A percentile compares a stretch with the other conserved stretches of the same genome.
Evolutionary conservation across 1,140 invertebrate genomes (phyloP).

Genomic region (Bombus superbus): DNA sequence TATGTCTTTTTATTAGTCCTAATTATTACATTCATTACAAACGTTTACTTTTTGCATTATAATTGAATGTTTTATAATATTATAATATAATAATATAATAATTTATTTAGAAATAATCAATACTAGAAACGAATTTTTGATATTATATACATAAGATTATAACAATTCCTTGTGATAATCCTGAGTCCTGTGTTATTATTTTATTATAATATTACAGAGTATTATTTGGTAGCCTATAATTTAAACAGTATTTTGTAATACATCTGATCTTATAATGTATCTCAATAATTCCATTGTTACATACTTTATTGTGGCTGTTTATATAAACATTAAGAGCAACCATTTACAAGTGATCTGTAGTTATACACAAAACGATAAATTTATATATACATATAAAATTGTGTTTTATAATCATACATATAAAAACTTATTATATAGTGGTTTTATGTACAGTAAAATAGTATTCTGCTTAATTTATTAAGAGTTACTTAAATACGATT

Average conservation of each 20-base stretch:
- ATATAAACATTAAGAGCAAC: slow-evolving; percentile 9
- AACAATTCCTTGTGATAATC: slow-evolving; percentile 54
- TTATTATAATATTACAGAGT: slow-evolving; percentile 47
- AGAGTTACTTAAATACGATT: background rate
- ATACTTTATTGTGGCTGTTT: slow-evolving; percentile 41
- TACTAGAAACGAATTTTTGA: background rate
- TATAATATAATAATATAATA: background rate
- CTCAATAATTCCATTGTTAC: slow-evolving; percentile 31
- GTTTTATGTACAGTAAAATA: slow-evolving; percentile 20
- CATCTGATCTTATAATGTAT: slow-evolving; percentile 29
- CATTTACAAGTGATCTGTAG: slow-evolving; percentile 38
- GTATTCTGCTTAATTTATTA: slow-evolving; percentile 5
- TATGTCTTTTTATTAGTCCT: background rate
- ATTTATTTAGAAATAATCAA: background rate
- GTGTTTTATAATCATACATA: background rate
- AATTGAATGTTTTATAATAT: background rate
- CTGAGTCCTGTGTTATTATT: slow-evolving; percentile 51
- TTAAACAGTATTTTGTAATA: slow-evolving; percentile 54
- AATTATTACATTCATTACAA: background rate
- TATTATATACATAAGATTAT: background rate
- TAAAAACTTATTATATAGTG: slow-evolving; percentile 13
- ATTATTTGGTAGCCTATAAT: slow-evolving; percentile 56
- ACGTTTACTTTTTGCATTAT: background rate
- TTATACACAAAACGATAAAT: slow-evolving; percentile 8
- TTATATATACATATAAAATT: slow-evolving; percentile 29